phyloP scores from a whole-genome alignment of 1,140 invertebrate species.

The Drosophila nebulosa region DNA sequence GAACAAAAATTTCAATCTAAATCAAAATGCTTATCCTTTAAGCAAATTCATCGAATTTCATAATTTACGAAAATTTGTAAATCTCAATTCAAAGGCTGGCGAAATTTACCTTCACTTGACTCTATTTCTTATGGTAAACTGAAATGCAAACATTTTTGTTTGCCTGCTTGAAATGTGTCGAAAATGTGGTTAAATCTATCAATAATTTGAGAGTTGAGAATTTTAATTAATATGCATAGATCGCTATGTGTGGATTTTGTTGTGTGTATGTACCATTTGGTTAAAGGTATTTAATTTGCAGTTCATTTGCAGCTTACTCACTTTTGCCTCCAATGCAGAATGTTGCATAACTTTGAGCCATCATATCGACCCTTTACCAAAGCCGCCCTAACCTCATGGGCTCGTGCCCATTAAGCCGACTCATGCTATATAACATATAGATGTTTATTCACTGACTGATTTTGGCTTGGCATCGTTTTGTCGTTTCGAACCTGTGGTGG shows the following conservation, averaged over 20 bases:
- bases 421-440: background rate
- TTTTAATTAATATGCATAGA: background rate
- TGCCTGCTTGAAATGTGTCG: too few relatives aligned
- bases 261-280: too few relatives aligned
- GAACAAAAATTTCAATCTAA: too few relatives aligned
- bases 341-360: background rate
- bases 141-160: background rate
- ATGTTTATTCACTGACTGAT: background rate
- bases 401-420: conserved; percentile 6
- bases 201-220: background rate
- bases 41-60: too few relatives aligned
- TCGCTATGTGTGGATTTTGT: too few relatives aligned
- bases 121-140: too few relatives aligned
- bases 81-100: too few relatives aligned
- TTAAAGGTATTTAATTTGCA: conserved; percentile 6
- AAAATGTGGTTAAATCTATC: too few relatives aligned
- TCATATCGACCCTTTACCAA: background rate
- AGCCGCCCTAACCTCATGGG: background rate
- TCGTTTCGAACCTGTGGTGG: background rate
- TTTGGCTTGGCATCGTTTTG: background rate
- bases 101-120: too few relatives aligned
- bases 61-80: too few relatives aligned
- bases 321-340: background rate
- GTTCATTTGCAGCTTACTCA: background rate
- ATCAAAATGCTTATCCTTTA: too few relatives aligned